Conservation (phyloP, 2,888 invertebrate species). For the Lasioglossum villosulum region DNA sequence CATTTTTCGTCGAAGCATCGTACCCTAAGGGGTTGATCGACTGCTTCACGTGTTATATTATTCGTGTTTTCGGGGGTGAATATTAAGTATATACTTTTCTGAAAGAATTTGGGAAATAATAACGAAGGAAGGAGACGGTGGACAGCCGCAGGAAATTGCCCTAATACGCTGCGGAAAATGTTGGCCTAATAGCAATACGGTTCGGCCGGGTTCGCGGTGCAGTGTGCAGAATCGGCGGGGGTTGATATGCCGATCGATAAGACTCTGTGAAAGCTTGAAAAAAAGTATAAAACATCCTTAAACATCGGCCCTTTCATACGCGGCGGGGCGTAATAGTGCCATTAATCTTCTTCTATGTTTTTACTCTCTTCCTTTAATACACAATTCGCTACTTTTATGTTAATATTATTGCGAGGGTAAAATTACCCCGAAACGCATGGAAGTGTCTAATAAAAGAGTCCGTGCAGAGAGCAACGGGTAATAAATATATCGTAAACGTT, state of each 20-base stretch:
- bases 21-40: not conserved
- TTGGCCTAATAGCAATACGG: not conserved
- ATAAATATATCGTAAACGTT: conserved; percentile 26
- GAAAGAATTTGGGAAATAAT: not conserved
- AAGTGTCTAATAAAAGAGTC: conserved; percentile 6
- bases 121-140: not conserved
- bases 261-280: not conserved
- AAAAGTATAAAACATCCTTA: conserved; percentile 3
- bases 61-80: not conserved
- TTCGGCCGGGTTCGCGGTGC: not conserved
- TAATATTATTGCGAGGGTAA: conserved; percentile 15
- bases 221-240: not conserved
- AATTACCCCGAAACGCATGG: conserved; percentile 16
- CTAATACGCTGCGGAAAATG: not conserved
- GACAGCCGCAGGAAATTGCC: not conserved
- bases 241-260: not conserved
- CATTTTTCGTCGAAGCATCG: not conserved
- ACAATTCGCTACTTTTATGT: conserved; percentile 11
- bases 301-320: conserved; percentile 6
- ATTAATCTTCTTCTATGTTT: conserved; percentile 1
- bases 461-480: not conserved
- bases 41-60: not conserved
- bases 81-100: not conserved
- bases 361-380: not conserved
- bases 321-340: not conserved